Conservation (phyloP, 2,113 vertebrate species). For the Tragelaphus strepsiceros region DNA sequence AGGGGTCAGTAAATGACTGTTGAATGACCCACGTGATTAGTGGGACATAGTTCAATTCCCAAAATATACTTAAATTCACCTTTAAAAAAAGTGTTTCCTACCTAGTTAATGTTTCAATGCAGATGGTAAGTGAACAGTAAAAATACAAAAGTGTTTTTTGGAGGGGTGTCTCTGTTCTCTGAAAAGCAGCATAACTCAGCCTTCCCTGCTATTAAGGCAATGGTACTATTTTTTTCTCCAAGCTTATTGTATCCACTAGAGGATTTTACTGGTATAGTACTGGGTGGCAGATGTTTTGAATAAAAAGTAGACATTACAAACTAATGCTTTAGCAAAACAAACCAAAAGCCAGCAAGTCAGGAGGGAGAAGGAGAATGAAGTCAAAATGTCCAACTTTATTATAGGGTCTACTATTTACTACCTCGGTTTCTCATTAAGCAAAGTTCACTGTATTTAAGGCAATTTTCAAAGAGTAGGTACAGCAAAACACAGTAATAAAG, state of each 20-base stretch:
- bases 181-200: background rate
- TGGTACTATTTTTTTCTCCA: background rate
- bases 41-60: background rate
- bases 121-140: background rate
- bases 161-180: background rate
- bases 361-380: background rate
- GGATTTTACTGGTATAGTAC: background rate
- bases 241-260: background rate
- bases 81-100: background rate
- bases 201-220: background rate
- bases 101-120: background rate
- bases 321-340: conserved; percentile 67
- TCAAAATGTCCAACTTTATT: conserved; percentile 42
- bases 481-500: conserved; percentile 40
- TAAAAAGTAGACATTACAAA: conserved; percentile 58
- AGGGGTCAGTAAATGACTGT: background rate
- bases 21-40: background rate
- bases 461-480: conserved; percentile 37
- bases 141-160: background rate
- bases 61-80: background rate
- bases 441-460: conserved; percentile 57
- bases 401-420: conserved; percentile 36
- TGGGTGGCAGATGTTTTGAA: conserved; percentile 61
- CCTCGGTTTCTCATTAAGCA: conserved; percentile 65
- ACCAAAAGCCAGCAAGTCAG: conserved; percentile 4